Conservation (phyloP, 2,797 vertebrate genomes). For the Emys orbicularis region DNA sequence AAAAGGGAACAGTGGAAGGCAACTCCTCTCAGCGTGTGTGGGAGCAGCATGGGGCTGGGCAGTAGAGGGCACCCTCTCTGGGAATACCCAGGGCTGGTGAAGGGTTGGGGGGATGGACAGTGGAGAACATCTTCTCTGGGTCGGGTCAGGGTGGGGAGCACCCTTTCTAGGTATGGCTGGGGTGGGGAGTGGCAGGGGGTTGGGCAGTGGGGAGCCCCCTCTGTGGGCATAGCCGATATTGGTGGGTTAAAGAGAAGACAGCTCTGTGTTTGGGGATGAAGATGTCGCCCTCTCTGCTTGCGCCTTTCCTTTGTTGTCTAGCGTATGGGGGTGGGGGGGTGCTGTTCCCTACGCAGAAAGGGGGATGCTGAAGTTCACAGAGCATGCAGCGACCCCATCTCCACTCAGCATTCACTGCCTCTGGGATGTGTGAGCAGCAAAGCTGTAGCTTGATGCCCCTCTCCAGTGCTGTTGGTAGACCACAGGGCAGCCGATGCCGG, state of each 20-base stretch:
- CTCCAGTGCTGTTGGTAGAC: slow-evolving; percentile 30
- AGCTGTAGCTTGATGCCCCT: not conserved
- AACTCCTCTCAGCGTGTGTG: not conserved
- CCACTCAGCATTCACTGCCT: not conserved
- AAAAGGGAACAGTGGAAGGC: not conserved
- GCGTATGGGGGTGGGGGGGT: not conserved
- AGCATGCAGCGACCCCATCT: not conserved
- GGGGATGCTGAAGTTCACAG: not conserved
- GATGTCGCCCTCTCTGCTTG: not conserved
- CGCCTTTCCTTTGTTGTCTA: not conserved
- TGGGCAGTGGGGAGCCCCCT: too few species aligned
- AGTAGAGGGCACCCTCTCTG: not conserved
- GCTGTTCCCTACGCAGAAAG: not conserved
- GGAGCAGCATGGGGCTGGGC: not conserved
- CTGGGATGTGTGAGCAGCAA: not conserved
- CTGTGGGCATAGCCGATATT: not conserved
- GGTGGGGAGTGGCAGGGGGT: too few species aligned
- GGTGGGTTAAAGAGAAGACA: not conserved
- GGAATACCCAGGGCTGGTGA: not conserved
- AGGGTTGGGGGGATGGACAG: not conserved
- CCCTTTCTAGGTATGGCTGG: not conserved
- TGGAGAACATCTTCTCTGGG: too few species aligned
- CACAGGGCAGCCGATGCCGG: not conserved
- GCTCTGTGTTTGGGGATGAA: not conserved
- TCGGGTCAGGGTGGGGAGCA: not conserved